Evolutionary conservation across 2,888 invertebrate species (phyloP).

Genomic region (Trisateles emortualis): DNA sequence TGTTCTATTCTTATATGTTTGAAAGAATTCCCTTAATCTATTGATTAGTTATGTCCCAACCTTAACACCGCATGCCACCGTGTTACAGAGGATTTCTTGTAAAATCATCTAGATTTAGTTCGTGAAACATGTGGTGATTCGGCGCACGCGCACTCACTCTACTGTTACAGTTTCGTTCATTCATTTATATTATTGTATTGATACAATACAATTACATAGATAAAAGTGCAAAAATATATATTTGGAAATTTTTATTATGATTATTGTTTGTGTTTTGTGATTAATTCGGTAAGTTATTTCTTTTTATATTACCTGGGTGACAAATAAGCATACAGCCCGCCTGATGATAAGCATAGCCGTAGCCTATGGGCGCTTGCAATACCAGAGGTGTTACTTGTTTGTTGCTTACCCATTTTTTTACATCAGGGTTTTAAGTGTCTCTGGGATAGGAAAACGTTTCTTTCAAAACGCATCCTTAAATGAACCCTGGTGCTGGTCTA

Average conservation of each 20-base stretch:
- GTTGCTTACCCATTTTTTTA: too few relatives aligned
- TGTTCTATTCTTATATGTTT: conserved; percentile 36
- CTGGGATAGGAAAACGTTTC: too few relatives aligned
- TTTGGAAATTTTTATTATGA: neutral
- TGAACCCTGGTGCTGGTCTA: too few relatives aligned
- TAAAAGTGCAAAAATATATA: neutral
- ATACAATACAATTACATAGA: too few relatives aligned
- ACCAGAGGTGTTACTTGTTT: too few relatives aligned
- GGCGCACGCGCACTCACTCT: conserved; percentile 21
- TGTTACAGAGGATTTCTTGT: conserved; percentile 23
- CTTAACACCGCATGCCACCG: conserved; percentile 34
- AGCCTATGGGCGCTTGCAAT: too few relatives aligned
- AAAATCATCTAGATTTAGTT: conserved; percentile 33
- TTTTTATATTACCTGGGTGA: too few relatives aligned
- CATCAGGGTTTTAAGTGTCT: too few relatives aligned
- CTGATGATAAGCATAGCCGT: too few relatives aligned
- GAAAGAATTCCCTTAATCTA: conserved; percentile 23
- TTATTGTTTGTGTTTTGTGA: neutral
- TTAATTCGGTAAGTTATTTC: too few relatives aligned
- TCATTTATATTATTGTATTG: conserved; percentile 9
- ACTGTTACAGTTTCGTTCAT: conserved; percentile 24
- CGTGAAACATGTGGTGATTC: conserved; percentile 26
- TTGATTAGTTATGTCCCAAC: conserved; percentile 31
- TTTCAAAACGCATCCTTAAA: too few relatives aligned
- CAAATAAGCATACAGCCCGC: too few relatives aligned